Evolutionary conservation across 2,113 vertebrate species (phyloP).

Genomic region (Halichoerus grypus): DNA sequence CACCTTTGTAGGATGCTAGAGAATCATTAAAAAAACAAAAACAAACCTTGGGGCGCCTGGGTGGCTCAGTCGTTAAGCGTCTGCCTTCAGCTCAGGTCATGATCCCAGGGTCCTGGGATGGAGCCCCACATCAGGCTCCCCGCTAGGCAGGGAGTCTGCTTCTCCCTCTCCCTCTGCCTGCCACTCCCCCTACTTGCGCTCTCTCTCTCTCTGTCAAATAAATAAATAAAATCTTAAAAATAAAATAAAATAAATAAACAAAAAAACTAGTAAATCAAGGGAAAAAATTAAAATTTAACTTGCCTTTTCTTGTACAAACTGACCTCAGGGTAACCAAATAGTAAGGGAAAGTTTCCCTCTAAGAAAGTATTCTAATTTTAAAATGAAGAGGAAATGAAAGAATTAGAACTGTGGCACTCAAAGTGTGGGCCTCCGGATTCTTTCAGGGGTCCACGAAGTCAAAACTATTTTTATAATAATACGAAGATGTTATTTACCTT

Average conservation of each 20-base stretch:
- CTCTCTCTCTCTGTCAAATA: too few relatives aligned
- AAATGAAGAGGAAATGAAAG: slow-evolving; percentile 24
- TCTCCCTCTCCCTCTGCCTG: too few relatives aligned
- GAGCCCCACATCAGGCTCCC: too few relatives aligned
- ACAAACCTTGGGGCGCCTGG: too few relatives aligned
- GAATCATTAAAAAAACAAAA: not conserved
- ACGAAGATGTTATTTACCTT: not conserved
- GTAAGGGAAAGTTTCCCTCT: slow-evolving; percentile 28
- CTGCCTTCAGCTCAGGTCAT: too few relatives aligned
- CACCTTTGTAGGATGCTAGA: not conserved
- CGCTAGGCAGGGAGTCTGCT: too few relatives aligned
- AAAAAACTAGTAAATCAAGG: not conserved
- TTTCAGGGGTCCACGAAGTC: not conserved
- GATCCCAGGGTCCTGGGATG: too few relatives aligned
- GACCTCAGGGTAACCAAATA: slow-evolving; percentile 18
- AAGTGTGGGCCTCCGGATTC: not conserved
- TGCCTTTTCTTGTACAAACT: slow-evolving; percentile 19
- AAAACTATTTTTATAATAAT: not conserved
- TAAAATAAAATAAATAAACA: too few relatives aligned
- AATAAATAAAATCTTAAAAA: too few relatives aligned
- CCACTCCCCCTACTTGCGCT: too few relatives aligned
- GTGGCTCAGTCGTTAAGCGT: too few relatives aligned
- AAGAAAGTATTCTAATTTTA: not conserved
- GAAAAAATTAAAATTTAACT: not conserved
- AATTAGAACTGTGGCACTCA: not conserved